Evolutionary conservation across 1,140 invertebrate species (phyloP).

Genomic region (Episyrphus balteatus): DNA sequence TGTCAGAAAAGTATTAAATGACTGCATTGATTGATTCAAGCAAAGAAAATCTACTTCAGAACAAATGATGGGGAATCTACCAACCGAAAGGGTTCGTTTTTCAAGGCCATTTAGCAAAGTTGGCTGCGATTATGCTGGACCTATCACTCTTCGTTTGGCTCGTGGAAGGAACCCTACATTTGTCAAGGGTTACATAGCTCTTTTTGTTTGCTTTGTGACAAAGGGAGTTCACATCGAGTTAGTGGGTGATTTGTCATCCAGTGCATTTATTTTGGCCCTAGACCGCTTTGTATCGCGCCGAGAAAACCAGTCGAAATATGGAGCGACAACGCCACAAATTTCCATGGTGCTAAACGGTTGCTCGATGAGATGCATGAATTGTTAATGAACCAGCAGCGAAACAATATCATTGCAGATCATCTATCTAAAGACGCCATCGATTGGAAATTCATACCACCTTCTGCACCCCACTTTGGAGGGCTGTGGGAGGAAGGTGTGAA

Average conservation of each 20-base stretch:
- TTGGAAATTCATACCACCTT: constrained; percentile 20
- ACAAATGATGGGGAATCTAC: constrained; percentile 28
- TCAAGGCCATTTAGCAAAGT: constrained; percentile 16
- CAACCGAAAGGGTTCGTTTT: constrained; percentile 7
- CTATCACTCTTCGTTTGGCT: no score
- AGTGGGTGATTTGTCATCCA: constrained; percentile 10
- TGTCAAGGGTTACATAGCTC: constrained; percentile 9
- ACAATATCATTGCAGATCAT: not conserved
- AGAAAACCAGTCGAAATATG: constrained; percentile 10
- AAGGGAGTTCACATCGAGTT: constrained; percentile 22
- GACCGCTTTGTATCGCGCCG: constrained; percentile 10
- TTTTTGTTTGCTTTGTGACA: constrained; percentile 15
- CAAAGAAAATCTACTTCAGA: constrained; percentile 13
- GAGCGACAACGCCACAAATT: constrained; percentile 28
- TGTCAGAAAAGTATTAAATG: constrained; percentile 12
- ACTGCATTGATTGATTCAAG: constrained; percentile 27
- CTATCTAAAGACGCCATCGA: constrained; percentile 10
- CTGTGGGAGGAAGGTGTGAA: constrained; percentile 22
- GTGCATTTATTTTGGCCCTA: constrained; percentile 10
- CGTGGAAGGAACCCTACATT: no score
- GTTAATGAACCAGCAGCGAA: not conserved
- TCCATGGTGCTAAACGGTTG: constrained; percentile 15
- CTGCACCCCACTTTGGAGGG: no score
- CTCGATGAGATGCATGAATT: constrained; percentile 5
- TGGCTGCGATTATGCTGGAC: constrained; percentile 31